Conservation (phyloP, 2,888 invertebrate species). For the Mesorhabditis belari region DNA sequence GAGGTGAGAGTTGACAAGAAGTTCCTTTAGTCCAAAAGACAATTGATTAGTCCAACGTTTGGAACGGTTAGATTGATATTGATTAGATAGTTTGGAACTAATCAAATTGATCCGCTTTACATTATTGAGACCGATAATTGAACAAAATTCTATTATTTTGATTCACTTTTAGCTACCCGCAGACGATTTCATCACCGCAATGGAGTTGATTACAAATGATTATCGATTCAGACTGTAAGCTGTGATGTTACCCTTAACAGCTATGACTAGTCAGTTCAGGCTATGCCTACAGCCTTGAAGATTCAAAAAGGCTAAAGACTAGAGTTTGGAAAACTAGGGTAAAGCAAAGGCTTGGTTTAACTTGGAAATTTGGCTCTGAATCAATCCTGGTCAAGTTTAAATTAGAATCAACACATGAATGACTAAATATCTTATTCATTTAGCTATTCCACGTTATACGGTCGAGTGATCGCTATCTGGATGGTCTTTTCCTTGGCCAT, state of each 20-base stretch:
- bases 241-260: too few relatives aligned
- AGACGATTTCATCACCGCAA: constrained; percentile 87
- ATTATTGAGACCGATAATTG: not conserved
- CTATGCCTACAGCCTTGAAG: too few relatives aligned
- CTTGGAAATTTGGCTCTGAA: too few relatives aligned
- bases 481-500: constrained; percentile 38
- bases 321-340: too few relatives aligned
- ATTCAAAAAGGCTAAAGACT: too few relatives aligned
- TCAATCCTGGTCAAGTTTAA: too few relatives aligned
- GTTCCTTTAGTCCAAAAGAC: not conserved
- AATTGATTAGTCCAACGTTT: not conserved
- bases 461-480: constrained; percentile 44
- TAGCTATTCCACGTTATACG: constrained; percentile 42
- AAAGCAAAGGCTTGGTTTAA: too few relatives aligned
- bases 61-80: not conserved
- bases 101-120: too few relatives aligned
- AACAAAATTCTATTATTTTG: not conserved
- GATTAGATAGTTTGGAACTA: too few relatives aligned
- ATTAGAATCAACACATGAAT: too few relatives aligned
- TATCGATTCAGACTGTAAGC: constrained; percentile 60
- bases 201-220: constrained; percentile 86
- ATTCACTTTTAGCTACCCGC: constrained; percentile 69
- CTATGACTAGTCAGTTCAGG: too few relatives aligned
- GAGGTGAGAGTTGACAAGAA: constrained; percentile 11
- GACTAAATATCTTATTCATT: too few relatives aligned